Percentiles rank a stretch among this genome's conserved stretches.
Evolutionary conservation across 1,140 invertebrate genomes (phyloP).

Genomic region (Centruroides sculpturatus): DNA sequence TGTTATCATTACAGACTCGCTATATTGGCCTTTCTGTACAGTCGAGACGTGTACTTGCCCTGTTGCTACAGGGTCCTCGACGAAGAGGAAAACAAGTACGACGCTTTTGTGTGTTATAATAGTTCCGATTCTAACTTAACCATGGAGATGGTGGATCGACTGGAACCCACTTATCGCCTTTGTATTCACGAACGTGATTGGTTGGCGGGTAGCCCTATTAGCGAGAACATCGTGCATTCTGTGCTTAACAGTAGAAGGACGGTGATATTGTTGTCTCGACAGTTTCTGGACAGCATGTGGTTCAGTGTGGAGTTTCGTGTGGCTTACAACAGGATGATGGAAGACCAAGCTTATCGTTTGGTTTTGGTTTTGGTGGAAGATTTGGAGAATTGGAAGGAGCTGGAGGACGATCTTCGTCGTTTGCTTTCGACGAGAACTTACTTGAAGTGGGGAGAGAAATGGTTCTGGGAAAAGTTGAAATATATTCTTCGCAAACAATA

Average conservation of each 20-base stretch:
- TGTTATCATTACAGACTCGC: too few relatives aligned
- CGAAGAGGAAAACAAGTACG: constrained; percentile 57
- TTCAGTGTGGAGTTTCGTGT: too few relatives aligned
- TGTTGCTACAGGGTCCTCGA: too few relatives aligned
- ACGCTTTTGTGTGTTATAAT: constrained; percentile 74
- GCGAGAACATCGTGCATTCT: constrained; percentile 76
- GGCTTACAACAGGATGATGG: too few relatives aligned
- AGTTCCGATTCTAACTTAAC: constrained; percentile 54
- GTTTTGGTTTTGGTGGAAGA: constrained; percentile 36
- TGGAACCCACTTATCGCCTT: constrained; percentile 48
- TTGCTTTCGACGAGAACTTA: too few relatives aligned
- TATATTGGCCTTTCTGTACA: too few relatives aligned
- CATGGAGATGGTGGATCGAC: constrained; percentile 41
- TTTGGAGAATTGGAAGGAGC: constrained; percentile 38
- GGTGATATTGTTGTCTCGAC: constrained; percentile 63
- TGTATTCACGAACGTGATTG: constrained; percentile 84
- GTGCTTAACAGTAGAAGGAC: constrained; percentile 73
- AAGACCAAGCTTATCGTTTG: constrained; percentile 84
- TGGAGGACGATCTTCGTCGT: too few relatives aligned
- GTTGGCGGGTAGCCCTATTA: constrained; percentile 57
- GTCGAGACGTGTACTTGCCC: too few relatives aligned
- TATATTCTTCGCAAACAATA: too few relatives aligned
- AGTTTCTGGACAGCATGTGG: too few relatives aligned
- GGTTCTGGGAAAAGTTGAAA: too few relatives aligned
- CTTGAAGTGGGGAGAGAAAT: too few relatives aligned